Evolutionary conservation across 1,140 invertebrate species (phyloP).

Genomic region (Bradynema listronoti): DNA sequence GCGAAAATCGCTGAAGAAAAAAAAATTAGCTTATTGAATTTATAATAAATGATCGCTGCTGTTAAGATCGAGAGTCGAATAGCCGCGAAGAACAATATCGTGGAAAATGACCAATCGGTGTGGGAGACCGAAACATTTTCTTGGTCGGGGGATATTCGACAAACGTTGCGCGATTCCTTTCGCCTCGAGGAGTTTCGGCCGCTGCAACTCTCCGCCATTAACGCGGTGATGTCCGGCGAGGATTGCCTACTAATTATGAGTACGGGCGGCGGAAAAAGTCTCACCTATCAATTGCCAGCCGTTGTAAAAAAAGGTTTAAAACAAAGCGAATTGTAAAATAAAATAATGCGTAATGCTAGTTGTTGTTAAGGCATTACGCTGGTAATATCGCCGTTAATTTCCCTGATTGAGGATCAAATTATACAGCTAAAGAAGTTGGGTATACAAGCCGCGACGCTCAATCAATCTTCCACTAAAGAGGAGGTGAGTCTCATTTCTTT

Average conservation of each 20-base stretch:
- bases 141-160: conserved; percentile 31
- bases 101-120: too few relatives aligned
- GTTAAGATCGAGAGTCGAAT: too few relatives aligned
- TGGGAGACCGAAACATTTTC: conserved; percentile 42
- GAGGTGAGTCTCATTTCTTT: conserved; percentile 62
- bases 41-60: too few relatives aligned
- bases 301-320: conserved; percentile 61
- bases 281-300: conserved; percentile 23
- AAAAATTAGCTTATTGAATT: too few relatives aligned
- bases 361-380: conserved; percentile 59
- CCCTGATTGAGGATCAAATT: conserved; percentile 25
- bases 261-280: conserved; percentile 66
- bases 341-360: conserved; percentile 1
- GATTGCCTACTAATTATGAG: conserved; percentile 44
- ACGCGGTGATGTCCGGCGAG: conserved; percentile 73
- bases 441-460: conserved; percentile 69
- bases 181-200: conserved; percentile 77
- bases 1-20: too few relatives aligned
- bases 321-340: neutral
- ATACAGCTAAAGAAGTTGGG: conserved; percentile 64
- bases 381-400: conserved; percentile 25
- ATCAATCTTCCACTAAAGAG: conserved; percentile 66
- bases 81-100: too few relatives aligned
- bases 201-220: conserved; percentile 88
- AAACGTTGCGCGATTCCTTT: conserved; percentile 70